phyloP scores from a whole-genome alignment of 2,888 invertebrate species.

The Drosophila kanekoi region DNA sequence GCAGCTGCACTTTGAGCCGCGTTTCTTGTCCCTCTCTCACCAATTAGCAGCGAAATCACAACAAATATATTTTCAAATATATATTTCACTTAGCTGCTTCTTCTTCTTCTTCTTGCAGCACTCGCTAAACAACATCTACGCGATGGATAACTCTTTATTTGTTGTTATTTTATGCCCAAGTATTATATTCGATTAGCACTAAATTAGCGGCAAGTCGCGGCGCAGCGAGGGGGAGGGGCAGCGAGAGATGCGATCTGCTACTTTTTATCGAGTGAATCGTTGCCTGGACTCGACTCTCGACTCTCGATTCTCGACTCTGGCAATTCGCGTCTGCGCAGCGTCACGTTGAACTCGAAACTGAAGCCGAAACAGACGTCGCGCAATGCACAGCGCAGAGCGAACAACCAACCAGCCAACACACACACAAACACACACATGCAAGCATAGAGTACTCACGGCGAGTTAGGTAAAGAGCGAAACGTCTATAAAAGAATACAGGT shows the following conservation, averaged over 20 bases:
- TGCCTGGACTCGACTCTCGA: slow-evolving; percentile 16
- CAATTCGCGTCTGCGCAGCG: slow-evolving; percentile 82
- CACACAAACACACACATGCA: slow-evolving; percentile 17
- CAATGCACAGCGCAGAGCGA: slow-evolving; percentile 27
- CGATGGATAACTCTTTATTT: slow-evolving; percentile 15
- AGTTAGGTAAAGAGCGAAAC: slow-evolving; percentile 42
- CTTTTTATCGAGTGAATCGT: slow-evolving; percentile 28
- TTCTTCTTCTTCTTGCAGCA: slow-evolving; percentile 25
- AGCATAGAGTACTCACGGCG: slow-evolving; percentile 29
- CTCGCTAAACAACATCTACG: slow-evolving; percentile 48
- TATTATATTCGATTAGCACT: slow-evolving; percentile 57
- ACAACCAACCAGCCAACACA: slow-evolving; percentile 6
- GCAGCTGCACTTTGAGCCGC: slow-evolving; percentile 32
- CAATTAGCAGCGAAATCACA: slow-evolving; percentile 73
- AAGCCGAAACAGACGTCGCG: slow-evolving; percentile 49
- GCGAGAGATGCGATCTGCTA: slow-evolving; percentile 42
- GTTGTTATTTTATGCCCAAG: slow-evolving; percentile 29
- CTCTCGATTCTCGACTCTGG: not conserved
- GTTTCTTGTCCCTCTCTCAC: slow-evolving; percentile 36
- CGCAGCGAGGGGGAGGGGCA: not conserved
- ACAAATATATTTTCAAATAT: slow-evolving; percentile 34
- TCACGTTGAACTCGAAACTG: slow-evolving; percentile 83
- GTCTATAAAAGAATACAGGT: slow-evolving; percentile 61
- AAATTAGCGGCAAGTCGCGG: slow-evolving; percentile 50
- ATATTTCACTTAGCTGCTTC: slow-evolving; percentile 8